phyloP scores from a whole-genome alignment of 1,140 invertebrate genomes.

The Sitophilus oryzae region DNA sequence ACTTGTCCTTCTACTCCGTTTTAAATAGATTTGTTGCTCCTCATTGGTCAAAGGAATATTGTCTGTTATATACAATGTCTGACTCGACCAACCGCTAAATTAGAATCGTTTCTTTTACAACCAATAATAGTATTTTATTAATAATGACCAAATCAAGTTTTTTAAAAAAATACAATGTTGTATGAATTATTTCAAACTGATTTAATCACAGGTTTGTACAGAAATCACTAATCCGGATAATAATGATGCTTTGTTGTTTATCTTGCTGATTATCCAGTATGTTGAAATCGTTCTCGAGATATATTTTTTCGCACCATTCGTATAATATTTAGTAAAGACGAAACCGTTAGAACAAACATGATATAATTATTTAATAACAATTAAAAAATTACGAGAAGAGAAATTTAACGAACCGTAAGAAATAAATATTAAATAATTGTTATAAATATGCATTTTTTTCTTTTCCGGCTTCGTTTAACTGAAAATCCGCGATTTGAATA shows the following conservation, averaged over 20 bases:
- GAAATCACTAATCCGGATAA: too few species aligned
- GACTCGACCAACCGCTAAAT: too few species aligned
- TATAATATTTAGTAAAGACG: neutral
- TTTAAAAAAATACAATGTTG: too few species aligned
- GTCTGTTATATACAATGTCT: neutral
- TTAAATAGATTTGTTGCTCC: constrained; percentile 10
- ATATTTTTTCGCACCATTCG: neutral
- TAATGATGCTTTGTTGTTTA: neutral
- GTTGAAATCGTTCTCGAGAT: neutral
- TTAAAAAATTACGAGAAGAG: neutral
- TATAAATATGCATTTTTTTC: constrained; percentile 2
- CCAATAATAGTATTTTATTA: too few species aligned
- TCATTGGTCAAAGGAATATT: neutral
- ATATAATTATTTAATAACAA: too few species aligned
- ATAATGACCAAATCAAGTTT: too few species aligned
- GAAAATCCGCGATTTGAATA: neutral
- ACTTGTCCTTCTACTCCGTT: constrained; percentile 17
- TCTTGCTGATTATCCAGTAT: neutral
- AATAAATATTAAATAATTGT: neutral
- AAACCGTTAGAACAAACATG: neutral
- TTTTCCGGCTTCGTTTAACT: constrained; percentile 6
- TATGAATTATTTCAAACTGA: too few species aligned
- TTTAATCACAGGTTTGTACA: too few species aligned
- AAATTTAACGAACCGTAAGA: neutral
- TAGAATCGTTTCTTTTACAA: too few species aligned